Percentiles rank a stretch among this genome's conserved stretches.
Conservation (phyloP, 2,797 vertebrate species). For the Manis pentadactyla region DNA sequence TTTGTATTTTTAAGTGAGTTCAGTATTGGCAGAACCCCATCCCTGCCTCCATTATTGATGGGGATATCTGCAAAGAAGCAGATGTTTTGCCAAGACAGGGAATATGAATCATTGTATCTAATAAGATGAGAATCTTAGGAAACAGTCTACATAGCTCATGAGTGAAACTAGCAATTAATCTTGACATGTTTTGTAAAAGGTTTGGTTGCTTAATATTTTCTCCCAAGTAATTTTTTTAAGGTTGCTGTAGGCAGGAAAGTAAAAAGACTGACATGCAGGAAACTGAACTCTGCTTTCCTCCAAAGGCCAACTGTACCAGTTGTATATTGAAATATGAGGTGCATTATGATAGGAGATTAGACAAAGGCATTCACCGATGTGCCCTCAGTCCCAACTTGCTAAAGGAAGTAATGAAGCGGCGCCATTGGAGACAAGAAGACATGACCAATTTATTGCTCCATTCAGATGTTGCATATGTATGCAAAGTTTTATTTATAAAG, state of each 20-base stretch:
- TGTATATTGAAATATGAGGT: conserved; percentile 76
- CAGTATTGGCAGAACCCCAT: conserved; percentile 56
- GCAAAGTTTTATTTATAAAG: conserved; percentile 75
- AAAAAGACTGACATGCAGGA: conserved; percentile 54
- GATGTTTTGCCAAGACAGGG: conserved; percentile 74
- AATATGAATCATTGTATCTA: conserved; percentile 72
- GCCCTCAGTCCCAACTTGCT: conserved; percentile 66
- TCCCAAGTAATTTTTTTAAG: conserved; percentile 60
- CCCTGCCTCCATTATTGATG: conserved; percentile 67
- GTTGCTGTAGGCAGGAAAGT: conserved; percentile 53
- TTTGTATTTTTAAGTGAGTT: conserved; percentile 59
- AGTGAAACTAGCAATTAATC: conserved; percentile 79
- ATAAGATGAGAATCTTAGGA: conserved; percentile 74
- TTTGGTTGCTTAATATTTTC: conserved; percentile 64
- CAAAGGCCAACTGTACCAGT: background rate
- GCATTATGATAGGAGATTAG: conserved; percentile 71
- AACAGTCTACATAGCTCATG: conserved; percentile 59
- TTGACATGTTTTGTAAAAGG: conserved; percentile 73
- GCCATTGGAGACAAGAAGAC: conserved; percentile 75
- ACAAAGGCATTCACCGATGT: conserved; percentile 59
- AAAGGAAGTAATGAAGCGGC: conserved; percentile 71
- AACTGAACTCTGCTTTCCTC: conserved; percentile 59
- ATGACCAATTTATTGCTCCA: conserved; percentile 79
- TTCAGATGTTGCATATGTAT: conserved; percentile 67
- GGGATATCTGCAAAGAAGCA: conserved; percentile 66